Conservation (phyloP, 2,797 vertebrate genomes). For the Ficedula albicollis region DNA sequence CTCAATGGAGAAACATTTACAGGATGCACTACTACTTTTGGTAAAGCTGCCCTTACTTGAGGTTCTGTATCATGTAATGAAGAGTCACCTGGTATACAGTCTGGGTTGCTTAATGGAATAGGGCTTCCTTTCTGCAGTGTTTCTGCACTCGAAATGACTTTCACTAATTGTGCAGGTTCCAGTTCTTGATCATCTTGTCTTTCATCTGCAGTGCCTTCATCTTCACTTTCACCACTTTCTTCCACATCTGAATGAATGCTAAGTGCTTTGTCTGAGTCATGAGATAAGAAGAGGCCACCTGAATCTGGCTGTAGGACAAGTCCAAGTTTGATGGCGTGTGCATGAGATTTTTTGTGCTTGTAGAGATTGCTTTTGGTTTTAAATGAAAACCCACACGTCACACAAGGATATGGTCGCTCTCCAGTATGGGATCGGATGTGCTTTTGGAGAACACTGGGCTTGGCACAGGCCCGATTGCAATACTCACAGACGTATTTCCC, state of each 20-base stretch:
- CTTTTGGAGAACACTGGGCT: constrained; percentile 96
- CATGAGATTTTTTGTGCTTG: constrained; percentile 99
- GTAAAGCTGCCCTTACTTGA: constrained; percentile 84
- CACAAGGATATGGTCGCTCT: constrained; percentile 95
- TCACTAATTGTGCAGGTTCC: constrained; percentile 81
- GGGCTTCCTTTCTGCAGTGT: constrained; percentile 72
- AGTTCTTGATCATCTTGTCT: constrained; percentile 79
- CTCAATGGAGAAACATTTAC: constrained; percentile 88
- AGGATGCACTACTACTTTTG: constrained; percentile 95
- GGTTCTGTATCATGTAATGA: constrained; percentile 78
- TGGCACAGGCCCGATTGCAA: constrained; percentile 93
- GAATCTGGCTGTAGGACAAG: constrained; percentile 90
- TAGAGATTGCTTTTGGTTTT: constrained; percentile 99
- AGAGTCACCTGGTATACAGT: constrained; percentile 76
- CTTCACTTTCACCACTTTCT: constrained; percentile 94
- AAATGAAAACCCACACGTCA: constrained; percentile 97
- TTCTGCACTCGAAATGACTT: constrained; percentile 79
- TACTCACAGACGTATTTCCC: constrained; percentile 98
- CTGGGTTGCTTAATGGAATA: constrained; percentile 73
- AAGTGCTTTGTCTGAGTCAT: constrained; percentile 92
- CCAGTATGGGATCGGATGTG: constrained; percentile 98
- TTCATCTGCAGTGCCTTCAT: constrained; percentile 87
- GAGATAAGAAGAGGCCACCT: constrained; percentile 85
- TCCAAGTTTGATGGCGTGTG: constrained; percentile 95
- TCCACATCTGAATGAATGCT: constrained; percentile 91